Conservation (phyloP, 2,113 vertebrate species). For the Rousettus leschenaultii region DNA sequence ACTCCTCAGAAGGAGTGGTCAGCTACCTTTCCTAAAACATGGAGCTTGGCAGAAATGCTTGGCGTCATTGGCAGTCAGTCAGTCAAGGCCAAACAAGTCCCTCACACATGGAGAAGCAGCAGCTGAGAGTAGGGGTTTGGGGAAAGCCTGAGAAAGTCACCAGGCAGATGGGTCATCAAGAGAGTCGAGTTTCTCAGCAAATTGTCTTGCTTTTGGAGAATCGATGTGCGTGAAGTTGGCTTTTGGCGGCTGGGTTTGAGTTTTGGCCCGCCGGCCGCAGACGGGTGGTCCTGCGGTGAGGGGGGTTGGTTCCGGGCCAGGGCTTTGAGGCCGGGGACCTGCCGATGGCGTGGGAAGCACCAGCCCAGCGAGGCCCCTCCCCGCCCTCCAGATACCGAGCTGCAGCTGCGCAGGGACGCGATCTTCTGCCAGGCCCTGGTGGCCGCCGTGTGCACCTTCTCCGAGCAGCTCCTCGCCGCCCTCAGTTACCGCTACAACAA, state of each 20-base stretch:
- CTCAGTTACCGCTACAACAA: slow-evolving; percentile 95
- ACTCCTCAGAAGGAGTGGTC: background rate
- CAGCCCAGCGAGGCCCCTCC: background rate
- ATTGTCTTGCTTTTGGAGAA: background rate
- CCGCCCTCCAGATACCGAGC: slow-evolving; percentile 87
- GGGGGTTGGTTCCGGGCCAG: no score
- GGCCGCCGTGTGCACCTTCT: slow-evolving; percentile 91
- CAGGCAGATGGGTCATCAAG: background rate
- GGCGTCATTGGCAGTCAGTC: background rate
- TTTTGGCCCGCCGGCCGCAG: background rate
- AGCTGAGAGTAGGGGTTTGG: background rate
- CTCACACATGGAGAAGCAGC: background rate
- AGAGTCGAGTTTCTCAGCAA: background rate
- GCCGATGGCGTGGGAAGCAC: fast-evolving
- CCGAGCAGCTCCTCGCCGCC: slow-evolving; percentile 93
- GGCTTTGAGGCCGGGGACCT: fast-evolving
- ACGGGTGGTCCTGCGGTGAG: background rate
- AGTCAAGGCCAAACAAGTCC: background rate
- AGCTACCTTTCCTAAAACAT: background rate
- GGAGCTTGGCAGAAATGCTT: background rate
- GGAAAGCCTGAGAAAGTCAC: background rate
- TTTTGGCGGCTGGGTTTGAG: background rate
- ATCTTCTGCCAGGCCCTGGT: slow-evolving; percentile 96
- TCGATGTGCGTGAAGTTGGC: background rate
- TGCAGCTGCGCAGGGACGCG: slow-evolving; percentile 93